Evolutionary conservation across 2,888 invertebrate species (phyloP).

Genomic region (Conomelus anceps): DNA sequence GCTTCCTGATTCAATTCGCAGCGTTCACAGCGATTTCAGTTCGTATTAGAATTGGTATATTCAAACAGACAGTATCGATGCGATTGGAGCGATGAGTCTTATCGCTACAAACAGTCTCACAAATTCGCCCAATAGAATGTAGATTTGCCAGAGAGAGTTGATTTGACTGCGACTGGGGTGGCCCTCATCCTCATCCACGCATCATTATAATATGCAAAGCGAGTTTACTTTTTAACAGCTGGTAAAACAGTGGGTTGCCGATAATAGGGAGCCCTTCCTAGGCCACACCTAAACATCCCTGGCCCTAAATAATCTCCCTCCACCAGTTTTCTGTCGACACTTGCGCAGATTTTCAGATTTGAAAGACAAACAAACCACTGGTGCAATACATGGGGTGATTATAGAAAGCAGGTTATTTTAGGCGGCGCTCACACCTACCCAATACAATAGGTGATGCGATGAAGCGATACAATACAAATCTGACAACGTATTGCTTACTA

Average conservation of each 20-base stretch:
- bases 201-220: background rate
- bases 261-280: background rate
- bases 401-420: too few species aligned
- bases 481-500: too few species aligned
- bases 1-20: background rate
- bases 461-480: too few species aligned
- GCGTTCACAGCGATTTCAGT: background rate
- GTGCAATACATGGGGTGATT: too few species aligned
- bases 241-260: background rate
- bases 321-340: background rate
- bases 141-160: background rate
- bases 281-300: background rate
- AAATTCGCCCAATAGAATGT: background rate
- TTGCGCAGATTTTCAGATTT: background rate
- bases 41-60: background rate
- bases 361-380: background rate
- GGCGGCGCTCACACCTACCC: too few species aligned
- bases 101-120: background rate
- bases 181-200: background rate
- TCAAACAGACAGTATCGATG: background rate
- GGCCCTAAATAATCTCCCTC: background rate
- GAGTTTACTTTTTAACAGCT: background rate
- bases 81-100: background rate
- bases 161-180: too few species aligned
- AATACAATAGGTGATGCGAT: too few species aligned